Evolutionary conservation across 2,113 vertebrate species (phyloP).

Genomic region (Ondatra zibethicus): DNA sequence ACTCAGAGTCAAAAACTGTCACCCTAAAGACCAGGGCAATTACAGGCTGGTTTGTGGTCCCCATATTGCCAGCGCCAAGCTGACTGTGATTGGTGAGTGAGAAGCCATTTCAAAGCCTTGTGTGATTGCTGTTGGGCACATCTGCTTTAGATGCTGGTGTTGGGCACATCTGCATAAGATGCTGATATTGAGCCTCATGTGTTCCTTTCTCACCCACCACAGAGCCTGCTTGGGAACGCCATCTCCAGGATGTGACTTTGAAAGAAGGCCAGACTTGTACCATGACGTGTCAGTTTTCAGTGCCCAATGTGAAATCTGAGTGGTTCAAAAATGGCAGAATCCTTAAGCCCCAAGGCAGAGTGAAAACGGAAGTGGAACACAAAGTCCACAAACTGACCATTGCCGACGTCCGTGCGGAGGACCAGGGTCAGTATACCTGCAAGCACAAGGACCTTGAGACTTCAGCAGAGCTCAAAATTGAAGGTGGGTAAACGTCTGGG

Average conservation of each 20-base stretch:
- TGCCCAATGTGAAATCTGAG: slow-evolving; percentile 94
- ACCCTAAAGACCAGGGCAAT: slow-evolving; percentile 93
- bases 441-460: slow-evolving; percentile 93
- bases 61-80: slow-evolving; percentile 95
- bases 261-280: slow-evolving; percentile 95
- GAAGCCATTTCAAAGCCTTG: slow-evolving; percentile 33
- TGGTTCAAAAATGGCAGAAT: slow-evolving; percentile 95
- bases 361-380: slow-evolving; percentile 92
- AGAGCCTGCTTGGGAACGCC: slow-evolving; percentile 94
- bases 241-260: slow-evolving; percentile 93
- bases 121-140: slow-evolving; percentile 41
- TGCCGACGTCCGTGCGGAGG: slow-evolving; percentile 93
- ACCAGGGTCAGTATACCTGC: slow-evolving; percentile 95
- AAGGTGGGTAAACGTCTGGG: slow-evolving; percentile 90
- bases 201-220: slow-evolving; percentile 72
- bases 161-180: slow-evolving; percentile 10
- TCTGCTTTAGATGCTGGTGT: not conserved
- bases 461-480: slow-evolving; percentile 93
- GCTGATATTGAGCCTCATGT: not conserved
- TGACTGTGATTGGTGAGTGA: slow-evolving; percentile 94
- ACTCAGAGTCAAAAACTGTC: slow-evolving; percentile 93
- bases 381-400: slow-evolving; percentile 96
- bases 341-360: slow-evolving; percentile 93
- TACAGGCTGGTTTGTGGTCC: slow-evolving; percentile 97
- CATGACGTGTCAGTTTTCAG: slow-evolving; percentile 95